phyloP scores from a whole-genome alignment of 2,113 vertebrate genomes.

The Motacilla alba region DNA sequence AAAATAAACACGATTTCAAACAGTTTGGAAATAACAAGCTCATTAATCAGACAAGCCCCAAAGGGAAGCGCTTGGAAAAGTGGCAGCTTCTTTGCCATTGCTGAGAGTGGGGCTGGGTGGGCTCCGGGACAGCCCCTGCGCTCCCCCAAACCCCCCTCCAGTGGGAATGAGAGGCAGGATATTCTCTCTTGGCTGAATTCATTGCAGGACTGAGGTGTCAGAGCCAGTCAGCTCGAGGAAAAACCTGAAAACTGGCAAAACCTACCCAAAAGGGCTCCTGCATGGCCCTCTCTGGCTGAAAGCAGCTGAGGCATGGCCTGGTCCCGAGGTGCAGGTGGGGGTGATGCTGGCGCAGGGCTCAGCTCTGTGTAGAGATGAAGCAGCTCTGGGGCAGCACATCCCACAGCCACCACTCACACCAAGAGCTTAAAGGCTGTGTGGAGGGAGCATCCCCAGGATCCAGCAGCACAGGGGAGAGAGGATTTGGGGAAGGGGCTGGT shows the following conservation, averaged over 20 bases:
- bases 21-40: conserved; percentile 65
- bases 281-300: neutral
- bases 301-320: neutral
- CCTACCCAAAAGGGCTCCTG: neutral
- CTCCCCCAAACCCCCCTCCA: neutral
- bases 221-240: neutral
- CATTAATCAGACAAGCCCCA: conserved; percentile 59
- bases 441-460: neutral
- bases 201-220: neutral
- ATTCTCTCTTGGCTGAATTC: neutral
- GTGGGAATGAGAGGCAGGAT: neutral
- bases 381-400: neutral
- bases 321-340: accelerated
- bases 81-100: neutral
- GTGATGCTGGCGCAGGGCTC: neutral
- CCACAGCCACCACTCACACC: neutral
- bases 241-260: neutral
- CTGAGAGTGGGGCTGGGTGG: neutral
- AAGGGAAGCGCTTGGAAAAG: conserved; percentile 12
- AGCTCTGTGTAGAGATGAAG: neutral
- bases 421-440: accelerated
- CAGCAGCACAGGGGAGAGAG: neutral
- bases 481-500: neutral
- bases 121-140: neutral
- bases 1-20: conserved; percentile 69